Base-by-base conservation (phyloP, 2,797 vertebrate species). In the Malurus leucopterus region DNA sequence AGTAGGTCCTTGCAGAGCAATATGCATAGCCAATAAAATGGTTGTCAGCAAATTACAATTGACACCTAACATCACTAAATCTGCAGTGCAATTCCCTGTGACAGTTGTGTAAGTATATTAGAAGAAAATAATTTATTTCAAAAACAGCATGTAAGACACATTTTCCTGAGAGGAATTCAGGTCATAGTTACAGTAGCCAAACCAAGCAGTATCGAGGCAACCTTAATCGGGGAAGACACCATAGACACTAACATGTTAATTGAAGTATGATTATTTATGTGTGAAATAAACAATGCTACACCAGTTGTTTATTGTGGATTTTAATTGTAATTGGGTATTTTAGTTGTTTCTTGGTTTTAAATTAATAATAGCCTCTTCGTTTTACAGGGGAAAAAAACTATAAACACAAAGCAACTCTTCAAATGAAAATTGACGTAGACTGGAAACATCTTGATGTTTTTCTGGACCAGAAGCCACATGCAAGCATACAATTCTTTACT, bases 41-140 rank as follows among this genome's bases (percentile, higher is more conserved):
- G 98, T 98, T 98, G 98, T 98, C 98, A 98, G 97, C 97, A 98
- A 98, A 98, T 98, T 97, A 98, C 97, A 98, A 97, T 96, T 98
- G 98, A 98, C 97, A 97, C 95, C 97, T 97, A 97, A 97, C 98
- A 96, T 98, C 98, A 98, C 96, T 97, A 97, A 98, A 98, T 97
- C 97, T 98, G 97, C 93, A 90, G 97, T 94, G 96, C 98, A 98
- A 99, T 98, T 98, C 97, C 96, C 98, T 98, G 96, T 98, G 98
- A 98, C 98, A 98, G 98, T 98, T 98, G 97, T 97, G 97, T 98
- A 98, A 97, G 98, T 98, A 98, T 98, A 98, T 98, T 98, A 98
- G 97, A 97, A 96, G 97, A 98, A 97, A 98, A 98, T 98, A 98
- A 98, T 98, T 98, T 97, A 96, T 96, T 97, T 97, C 96, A 96